Base-by-base conservation (phyloP, 2,797 vertebrate species). In the Masticophis lateralis region DNA sequence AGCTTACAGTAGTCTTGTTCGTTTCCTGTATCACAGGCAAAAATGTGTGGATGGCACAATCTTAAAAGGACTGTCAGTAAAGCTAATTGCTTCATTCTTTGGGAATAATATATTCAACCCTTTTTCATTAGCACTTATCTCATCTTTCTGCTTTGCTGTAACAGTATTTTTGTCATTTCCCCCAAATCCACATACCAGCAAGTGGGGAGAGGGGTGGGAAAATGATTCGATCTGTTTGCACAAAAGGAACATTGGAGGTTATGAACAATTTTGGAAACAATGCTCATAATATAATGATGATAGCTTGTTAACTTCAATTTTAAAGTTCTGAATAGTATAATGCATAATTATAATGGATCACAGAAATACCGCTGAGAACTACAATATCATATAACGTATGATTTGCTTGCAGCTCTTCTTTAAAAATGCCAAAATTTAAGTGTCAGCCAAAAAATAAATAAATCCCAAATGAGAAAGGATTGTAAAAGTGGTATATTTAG, bases 141-240 rank as follows among this genome's bases (percentile, higher is more conserved):
- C 55, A 91, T 61, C 86, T 88, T 90, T 90, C 91, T 96, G 94
- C 96, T 90, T 91, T 92, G 18, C 0, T 90, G 63, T 94, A 87
- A 87, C 0, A 57, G 93, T 86, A 94, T 94, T 93, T 92, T 94
- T 79, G n/a, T 94, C 94, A 94, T 88, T 95, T 94, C 92, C 90
- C 93, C 95, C 90, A 11, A 56, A n/a, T 66, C 32, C 63, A 61
- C 47, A 86, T 47, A 79, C 87, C 92, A 95, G 11, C 16, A 74
- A 60, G 10, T 10, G 91, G 1, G 74, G 0, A 61, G 87, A 93
- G 0, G 90, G 93, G 18, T 28, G 94, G 92, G 95, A 1, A 0
- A 93, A 94, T 90, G 91, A 93, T 89, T 95, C 61, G 92, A 93
- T 96, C 96, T 95, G 95, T 94, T 96, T 95, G 95, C 0, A 55